These are phyloP conservation scores for Acholoe squamosa DNA, from an alignment of 2,888 invertebrate species.

Conservation along the genomic window DNA sequence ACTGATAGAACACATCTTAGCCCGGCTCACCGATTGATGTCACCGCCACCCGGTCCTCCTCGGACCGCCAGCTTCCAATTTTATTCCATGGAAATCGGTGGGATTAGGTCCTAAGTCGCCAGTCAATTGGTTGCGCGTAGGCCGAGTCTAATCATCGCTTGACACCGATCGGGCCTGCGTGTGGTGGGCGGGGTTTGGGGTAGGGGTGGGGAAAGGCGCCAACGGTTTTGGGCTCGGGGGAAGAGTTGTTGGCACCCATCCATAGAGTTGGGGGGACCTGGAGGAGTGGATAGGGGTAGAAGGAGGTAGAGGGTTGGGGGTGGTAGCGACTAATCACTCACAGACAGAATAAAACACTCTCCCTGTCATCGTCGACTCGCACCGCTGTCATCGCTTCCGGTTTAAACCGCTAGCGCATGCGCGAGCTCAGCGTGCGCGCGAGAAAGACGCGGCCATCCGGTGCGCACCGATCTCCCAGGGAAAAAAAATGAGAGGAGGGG, in stretches of 20 bases:
- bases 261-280: neutral
- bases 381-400: constrained; percentile 41
- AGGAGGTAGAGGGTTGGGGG: neutral
- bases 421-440: neutral
- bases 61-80: constrained; percentile 36
- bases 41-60: neutral
- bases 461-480: neutral
- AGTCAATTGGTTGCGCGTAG: constrained; percentile 56
- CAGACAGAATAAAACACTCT: constrained; percentile 26
- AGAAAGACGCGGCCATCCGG: neutral
- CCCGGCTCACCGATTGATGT: constrained; percentile 48
- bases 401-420: constrained; percentile 42
- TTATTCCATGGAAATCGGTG: constrained; percentile 52
- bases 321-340: constrained; percentile 20
- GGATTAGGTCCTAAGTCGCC: constrained; percentile 50
- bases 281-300: neutral
- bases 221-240: neutral
- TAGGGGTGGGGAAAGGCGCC: neutral
- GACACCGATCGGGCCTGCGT: constrained; percentile 47
- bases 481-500: neutral
- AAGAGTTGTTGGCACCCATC: neutral
- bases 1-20: constrained; percentile 60
- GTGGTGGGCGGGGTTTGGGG: neutral
- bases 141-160: constrained; percentile 37
- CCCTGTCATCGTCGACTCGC: constrained; percentile 45